Percentiles rank a stretch among this genome's conserved stretches.
Conservation (phyloP, 2,113 vertebrate species). For the Charina bottae region DNA sequence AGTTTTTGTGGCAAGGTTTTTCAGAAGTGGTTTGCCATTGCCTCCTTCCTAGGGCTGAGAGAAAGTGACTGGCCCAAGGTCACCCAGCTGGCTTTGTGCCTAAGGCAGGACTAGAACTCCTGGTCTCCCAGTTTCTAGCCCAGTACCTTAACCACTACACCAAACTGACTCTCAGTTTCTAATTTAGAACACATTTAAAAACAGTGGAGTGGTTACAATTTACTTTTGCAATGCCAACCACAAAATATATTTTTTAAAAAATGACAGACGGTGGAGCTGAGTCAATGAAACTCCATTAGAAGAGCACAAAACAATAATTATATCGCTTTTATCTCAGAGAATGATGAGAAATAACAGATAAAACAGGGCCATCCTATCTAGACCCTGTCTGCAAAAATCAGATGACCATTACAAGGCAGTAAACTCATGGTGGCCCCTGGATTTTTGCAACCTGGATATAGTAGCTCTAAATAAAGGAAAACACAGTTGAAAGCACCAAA, state of each 20-base stretch:
- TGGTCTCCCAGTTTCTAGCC: no score
- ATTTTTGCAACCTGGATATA: no score
- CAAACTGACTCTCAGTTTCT: neutral
- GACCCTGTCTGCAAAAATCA: neutral
- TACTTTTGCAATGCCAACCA: neutral
- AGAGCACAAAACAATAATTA: neutral
- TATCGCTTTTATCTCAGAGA: neutral
- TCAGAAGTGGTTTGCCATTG: no score
- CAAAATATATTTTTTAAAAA: neutral
- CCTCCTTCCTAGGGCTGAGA: no score
- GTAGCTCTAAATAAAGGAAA: neutral
- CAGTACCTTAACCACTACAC: no score
- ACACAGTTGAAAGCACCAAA: neutral
- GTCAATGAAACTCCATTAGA: neutral
- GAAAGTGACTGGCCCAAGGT: no score
- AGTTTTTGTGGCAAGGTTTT: no score
- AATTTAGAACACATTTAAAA: neutral
- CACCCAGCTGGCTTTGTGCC: no score
- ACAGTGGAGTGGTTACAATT: neutral
- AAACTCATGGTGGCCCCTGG: no score
- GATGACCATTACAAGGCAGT: no score
- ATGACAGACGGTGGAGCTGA: neutral
- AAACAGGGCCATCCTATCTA: neutral
- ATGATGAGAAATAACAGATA: neutral
- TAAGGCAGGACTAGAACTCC: no score